Percentiles rank a stretch among this genome's conserved stretches.
Conservation (phyloP, 2,888 invertebrate genomes). For the Eledona agricola region DNA sequence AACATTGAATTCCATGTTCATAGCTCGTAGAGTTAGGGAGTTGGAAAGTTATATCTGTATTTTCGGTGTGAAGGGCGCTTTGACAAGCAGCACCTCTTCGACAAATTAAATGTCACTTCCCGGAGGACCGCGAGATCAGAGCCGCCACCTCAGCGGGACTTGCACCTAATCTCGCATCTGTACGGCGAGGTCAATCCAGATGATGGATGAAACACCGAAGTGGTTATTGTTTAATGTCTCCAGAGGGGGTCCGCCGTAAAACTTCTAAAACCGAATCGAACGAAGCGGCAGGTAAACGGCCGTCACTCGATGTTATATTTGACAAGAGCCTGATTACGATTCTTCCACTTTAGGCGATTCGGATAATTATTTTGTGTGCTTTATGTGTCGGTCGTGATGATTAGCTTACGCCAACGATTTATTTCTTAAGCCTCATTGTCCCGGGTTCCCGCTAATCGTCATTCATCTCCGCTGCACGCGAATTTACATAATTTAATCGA, state of each 20-base stretch:
- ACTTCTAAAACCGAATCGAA: conserved; percentile 51
- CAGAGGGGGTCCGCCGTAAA: conserved; percentile 56
- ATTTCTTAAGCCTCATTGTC: conserved; percentile 38
- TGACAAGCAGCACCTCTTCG: conserved; percentile 53
- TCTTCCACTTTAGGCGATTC: conserved; percentile 46
- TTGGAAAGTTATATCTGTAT: too few species aligned
- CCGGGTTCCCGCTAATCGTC: conserved; percentile 29
- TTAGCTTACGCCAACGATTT: conserved; percentile 42
- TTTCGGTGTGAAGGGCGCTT: too few species aligned
- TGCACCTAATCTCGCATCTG: conserved; percentile 59
- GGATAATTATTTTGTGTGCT: conserved; percentile 47
- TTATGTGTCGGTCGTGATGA: conserved; percentile 45
- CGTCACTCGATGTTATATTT: conserved; percentile 53
- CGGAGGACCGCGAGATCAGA: conserved; percentile 48
- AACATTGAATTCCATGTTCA: too few species aligned
- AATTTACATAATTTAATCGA: conserved; percentile 27
- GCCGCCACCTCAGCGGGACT: conserved; percentile 55
- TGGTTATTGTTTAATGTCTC: conserved; percentile 63
- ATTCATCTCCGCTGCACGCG: conserved; percentile 17
- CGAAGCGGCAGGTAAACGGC: conserved; percentile 49
- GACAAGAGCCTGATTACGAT: conserved; percentile 54
- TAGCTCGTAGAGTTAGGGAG: too few species aligned
- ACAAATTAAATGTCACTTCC: conserved; percentile 61
- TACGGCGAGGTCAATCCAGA: conserved; percentile 50
- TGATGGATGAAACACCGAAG: conserved; percentile 62